phyloP scores from a whole-genome alignment of 1,140 invertebrate genomes.

The Zaprionus lachaisei region DNA sequence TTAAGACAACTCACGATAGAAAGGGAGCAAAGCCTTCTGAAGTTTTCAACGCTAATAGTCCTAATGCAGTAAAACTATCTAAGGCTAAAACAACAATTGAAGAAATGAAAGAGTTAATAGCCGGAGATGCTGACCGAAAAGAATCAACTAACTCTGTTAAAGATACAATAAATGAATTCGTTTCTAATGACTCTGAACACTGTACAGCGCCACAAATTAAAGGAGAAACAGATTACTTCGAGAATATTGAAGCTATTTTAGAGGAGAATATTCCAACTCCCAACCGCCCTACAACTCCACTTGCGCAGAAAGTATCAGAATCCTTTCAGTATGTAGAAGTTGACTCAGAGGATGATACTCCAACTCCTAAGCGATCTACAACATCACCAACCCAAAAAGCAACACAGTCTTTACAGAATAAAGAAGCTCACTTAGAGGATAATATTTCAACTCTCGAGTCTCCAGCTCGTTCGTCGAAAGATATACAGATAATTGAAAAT shows the following conservation, averaged over 20 bases:
- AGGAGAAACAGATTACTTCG: neutral
- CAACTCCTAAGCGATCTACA: neutral
- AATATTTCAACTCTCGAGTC: neutral
- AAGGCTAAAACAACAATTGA: neutral
- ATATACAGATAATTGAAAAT: conserved; percentile 61
- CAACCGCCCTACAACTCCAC: neutral
- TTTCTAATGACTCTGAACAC: neutral
- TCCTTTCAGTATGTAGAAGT: neutral
- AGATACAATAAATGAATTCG: neutral
- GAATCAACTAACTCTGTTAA: neutral
- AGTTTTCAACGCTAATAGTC: neutral
- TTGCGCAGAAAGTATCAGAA: neutral
- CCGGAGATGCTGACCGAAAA: neutral
- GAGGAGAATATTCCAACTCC: neutral
- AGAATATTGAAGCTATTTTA: no score
- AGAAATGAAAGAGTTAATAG: neutral
- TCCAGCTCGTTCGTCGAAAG: neutral
- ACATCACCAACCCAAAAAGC: neutral
- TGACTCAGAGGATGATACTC: neutral
- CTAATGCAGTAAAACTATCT: neutral
- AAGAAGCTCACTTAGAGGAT: neutral
- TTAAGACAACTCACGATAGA: neutral
- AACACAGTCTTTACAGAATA: neutral
- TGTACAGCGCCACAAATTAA: neutral
- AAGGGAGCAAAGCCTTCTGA: neutral